Base-by-base conservation (phyloP, 2,888 invertebrate genomes). In the Nephrocerus scutellatus region DNA sequence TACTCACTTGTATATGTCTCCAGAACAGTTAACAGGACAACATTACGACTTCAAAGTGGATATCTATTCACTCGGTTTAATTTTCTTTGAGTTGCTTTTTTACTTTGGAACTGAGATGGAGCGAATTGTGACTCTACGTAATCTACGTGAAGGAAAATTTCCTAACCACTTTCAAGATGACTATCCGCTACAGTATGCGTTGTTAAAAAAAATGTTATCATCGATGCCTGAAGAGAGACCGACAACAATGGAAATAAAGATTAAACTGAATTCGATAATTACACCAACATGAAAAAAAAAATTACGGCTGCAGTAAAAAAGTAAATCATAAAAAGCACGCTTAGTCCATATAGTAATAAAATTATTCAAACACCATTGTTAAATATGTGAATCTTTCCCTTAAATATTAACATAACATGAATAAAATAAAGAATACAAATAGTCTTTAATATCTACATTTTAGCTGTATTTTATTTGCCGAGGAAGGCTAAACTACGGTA, bases 1-100 rank as follows among this genome's bases (percentile, higher is more conserved):
- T 16, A 98, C 98, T 1, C 83, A 85, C 48, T 73, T 96, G 3
- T 98, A 98, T 68, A 98, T 98, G 97, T 93, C 95, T 24, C 97
- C 97, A 2, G 97, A 98, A 63, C 96, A 96, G 71, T 70, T 82
- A 19, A 70, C 73, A 9, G 82, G 85, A 1, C 73, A 75, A 23
- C 75, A 78, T 2, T 91, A 91, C 63, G 83, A 83, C 60, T 85
- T 82, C 68, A 93, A 93, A 69, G 93, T 95, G 37, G 96, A 96
- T 67, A 93, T 96, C 43, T 96, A 85, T 71, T 90, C 95, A 0
- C 72, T 96, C 48, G 96, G 95, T 0, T 74, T 98, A 41, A 92
- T 98, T 45, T 77, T 95, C 50, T 89, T 93, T 64, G 98, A 98
- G 70, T 64, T 98, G 39, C 72, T 96, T 26, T 81, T 85, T 36